Conservation (phyloP, 2,888 invertebrate species). For the Syrphus vitripennis region DNA sequence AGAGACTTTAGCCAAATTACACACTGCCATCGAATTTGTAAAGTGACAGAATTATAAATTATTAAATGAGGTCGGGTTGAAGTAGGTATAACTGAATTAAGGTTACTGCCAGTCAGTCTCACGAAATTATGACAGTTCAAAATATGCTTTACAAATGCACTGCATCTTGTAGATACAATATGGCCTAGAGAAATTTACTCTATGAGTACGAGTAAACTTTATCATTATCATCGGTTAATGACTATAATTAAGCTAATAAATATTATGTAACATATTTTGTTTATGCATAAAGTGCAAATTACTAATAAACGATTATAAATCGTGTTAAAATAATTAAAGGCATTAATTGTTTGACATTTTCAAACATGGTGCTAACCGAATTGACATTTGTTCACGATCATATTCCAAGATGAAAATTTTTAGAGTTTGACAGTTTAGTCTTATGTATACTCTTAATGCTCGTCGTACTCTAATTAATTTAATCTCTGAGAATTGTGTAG, state of each 20-base stretch:
- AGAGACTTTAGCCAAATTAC: not conserved
- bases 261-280: constrained; percentile 12
- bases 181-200: not conserved
- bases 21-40: not conserved
- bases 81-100: constrained; percentile 33
- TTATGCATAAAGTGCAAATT: not conserved
- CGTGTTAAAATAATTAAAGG: not conserved
- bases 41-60: constrained; percentile 22
- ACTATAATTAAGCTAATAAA: constrained; percentile 5
- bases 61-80: not conserved
- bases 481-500: no score
- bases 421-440: not conserved
- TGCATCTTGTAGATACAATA: not conserved
- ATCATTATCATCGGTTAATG: not conserved
- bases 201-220: not conserved
- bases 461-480: no score
- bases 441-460: no score
- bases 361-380: not conserved
- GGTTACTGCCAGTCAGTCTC: constrained; percentile 26
- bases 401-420: not conserved
- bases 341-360: not conserved
- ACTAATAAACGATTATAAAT: constrained; percentile 19
- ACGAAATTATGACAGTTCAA: constrained; percentile 16
- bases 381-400: not conserved
- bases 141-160: not conserved